Conservation (phyloP, 2,888 invertebrate genomes). For the Erebia aethiops region DNA sequence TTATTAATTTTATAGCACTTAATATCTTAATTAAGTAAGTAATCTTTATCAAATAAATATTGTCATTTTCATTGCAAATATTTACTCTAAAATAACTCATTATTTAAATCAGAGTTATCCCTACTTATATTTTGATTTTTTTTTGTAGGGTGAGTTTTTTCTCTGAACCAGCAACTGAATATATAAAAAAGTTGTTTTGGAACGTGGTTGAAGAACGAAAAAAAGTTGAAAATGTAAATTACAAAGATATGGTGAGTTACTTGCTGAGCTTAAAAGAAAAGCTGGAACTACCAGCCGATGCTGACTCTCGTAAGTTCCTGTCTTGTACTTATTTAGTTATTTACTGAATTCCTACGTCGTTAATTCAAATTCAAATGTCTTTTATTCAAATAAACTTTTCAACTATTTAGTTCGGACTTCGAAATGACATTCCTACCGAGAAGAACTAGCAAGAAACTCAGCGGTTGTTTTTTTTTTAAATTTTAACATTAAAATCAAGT, state of each 20-base stretch:
- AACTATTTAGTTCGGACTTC: no score
- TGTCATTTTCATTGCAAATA: no score
- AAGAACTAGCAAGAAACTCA: not conserved
- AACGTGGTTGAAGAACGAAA: slow-evolving; percentile 57
- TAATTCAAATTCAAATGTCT: no score
- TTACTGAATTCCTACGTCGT: not conserved
- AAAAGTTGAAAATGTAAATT: slow-evolving; percentile 44
- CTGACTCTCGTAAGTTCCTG: slow-evolving; percentile 50
- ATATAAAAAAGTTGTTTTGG: slow-evolving; percentile 61
- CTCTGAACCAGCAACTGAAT: slow-evolving; percentile 59
- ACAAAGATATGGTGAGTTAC: slow-evolving; percentile 64
- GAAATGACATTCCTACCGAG: no score
- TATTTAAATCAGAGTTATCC: no score
- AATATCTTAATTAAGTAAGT: no score
- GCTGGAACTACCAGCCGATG: slow-evolving; percentile 57
- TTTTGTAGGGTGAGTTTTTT: slow-evolving; percentile 62
- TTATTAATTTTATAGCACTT: no score
- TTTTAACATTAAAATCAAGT: not conserved
- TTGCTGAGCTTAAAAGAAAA: slow-evolving; percentile 63
- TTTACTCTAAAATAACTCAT: no score
- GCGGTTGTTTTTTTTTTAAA: not conserved
- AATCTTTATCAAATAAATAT: no score
- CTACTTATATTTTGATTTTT: no score
- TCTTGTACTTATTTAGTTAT: not conserved
- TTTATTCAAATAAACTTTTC: no score